These are phyloP conservation scores for Aphidoletes aphidimyza DNA, from an alignment of 2,888 invertebrate genomes.

Conservation along the genomic window DNA sequence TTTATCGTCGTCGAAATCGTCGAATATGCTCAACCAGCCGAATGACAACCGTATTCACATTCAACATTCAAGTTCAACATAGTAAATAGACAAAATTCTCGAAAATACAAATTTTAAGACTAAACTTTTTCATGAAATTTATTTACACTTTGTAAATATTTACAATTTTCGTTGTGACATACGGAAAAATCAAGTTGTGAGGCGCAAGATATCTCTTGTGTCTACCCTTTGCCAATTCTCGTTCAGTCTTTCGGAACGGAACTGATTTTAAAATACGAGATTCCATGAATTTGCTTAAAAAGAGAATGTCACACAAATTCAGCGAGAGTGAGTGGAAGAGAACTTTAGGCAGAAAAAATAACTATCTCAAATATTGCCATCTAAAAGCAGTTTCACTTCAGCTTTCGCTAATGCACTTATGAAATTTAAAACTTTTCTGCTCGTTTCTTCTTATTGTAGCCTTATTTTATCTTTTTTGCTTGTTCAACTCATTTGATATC, in stretches of 20 bases:
- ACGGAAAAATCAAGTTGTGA: conserved; percentile 26
- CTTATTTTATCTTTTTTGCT: too few relatives aligned
- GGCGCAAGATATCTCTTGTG: background rate
- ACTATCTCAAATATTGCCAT: conserved; percentile 16
- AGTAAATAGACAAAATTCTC: background rate
- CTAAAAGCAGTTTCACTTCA: conserved; percentile 15
- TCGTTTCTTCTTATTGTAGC: background rate
- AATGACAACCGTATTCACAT: background rate
- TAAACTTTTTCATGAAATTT: conserved; percentile 49
- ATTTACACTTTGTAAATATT: conserved; percentile 40
- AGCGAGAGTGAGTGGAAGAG: background rate
- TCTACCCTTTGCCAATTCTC: background rate
- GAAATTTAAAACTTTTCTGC: conserved; percentile 39
- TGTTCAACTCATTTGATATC: conserved; percentile 1
- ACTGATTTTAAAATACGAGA: background rate
- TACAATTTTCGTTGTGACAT: conserved; percentile 44
- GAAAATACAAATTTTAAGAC: conserved; percentile 45
- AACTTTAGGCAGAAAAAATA: background rate
- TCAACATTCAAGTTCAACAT: conserved; percentile 28
- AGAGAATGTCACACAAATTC: conserved; percentile 21
- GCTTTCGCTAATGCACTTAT: conserved; percentile 42
- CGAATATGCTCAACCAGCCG: conserved; percentile 36
- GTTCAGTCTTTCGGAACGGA: background rate
- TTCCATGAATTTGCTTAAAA: background rate
- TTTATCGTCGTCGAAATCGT: conserved; percentile 27